These are phyloP conservation scores for Lycorma delicatula DNA, from an alignment of 1,140 invertebrate species.

Conservation along the genomic window DNA sequence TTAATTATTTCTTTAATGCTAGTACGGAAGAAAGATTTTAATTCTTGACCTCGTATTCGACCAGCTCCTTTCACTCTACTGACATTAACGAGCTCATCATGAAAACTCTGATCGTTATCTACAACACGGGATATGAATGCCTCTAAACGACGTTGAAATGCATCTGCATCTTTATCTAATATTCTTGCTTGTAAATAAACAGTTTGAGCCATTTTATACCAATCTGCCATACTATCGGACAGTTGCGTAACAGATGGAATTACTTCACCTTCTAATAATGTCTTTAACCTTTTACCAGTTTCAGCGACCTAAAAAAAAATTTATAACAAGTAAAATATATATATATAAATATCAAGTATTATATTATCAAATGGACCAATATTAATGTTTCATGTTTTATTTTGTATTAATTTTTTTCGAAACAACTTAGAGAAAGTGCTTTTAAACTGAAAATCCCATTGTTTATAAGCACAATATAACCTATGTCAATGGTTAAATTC, in stretches of 20 bases:
- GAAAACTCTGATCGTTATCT: constrained; percentile 26
- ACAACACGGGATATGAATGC: constrained; percentile 28
- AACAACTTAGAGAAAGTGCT: too few species aligned
- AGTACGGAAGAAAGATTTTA: constrained; percentile 30
- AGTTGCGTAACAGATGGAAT: constrained; percentile 53
- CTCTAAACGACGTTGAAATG: constrained; percentile 40
- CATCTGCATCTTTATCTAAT: constrained; percentile 59
- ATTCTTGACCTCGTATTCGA: constrained; percentile 16
- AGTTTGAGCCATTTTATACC: constrained; percentile 77
- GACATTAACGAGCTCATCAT: constrained; percentile 25
- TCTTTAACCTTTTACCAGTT: constrained; percentile 46
- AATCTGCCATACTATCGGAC: constrained; percentile 65
- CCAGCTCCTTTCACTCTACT: constrained; percentile 16
- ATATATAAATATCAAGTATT: neutral
- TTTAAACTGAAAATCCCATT: too few species aligned
- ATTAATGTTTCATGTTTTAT: too few species aligned
- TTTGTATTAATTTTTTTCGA: too few species aligned
- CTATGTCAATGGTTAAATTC: too few species aligned
- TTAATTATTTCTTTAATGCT: constrained; percentile 40
- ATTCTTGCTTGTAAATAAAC: constrained; percentile 63
- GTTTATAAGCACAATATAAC: too few species aligned
- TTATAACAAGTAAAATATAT: constrained; percentile 40
- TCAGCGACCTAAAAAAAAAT: constrained; percentile 52
- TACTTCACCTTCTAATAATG: constrained; percentile 54
- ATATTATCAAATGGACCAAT: too few species aligned